Conservation (phyloP, 2,888 invertebrate species). For the Corythucha ciliata region DNA sequence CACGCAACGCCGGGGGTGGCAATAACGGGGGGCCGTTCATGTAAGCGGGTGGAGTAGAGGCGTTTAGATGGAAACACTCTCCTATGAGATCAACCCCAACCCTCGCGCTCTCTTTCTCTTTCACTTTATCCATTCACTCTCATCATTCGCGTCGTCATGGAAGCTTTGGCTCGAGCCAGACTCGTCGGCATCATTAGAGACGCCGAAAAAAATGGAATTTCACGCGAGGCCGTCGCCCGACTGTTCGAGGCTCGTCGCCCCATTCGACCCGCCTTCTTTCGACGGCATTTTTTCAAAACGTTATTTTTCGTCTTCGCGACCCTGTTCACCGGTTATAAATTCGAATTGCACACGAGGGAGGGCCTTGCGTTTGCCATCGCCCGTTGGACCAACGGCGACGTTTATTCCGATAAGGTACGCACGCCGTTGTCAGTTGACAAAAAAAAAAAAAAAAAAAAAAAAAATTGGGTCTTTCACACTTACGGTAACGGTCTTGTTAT, state of each 20-base stretch:
- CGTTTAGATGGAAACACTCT: too few species aligned
- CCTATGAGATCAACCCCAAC: too few species aligned
- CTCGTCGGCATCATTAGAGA: constrained; percentile 25
- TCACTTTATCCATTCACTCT: too few species aligned
- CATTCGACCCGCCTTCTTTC: too few species aligned
- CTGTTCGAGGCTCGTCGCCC: constrained; percentile 20
- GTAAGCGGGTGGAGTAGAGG: too few species aligned
- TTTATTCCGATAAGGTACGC: constrained; percentile 27
- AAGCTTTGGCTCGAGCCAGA: constrained; percentile 26
- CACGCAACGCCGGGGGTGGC: too few species aligned
- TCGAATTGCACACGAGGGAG: constrained; percentile 25
- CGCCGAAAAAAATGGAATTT: constrained; percentile 23
- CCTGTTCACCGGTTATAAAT: constrained; percentile 22
- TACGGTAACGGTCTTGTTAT: too few species aligned
- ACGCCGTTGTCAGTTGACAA: too few species aligned
- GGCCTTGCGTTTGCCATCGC: constrained; percentile 28
- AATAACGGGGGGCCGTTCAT: too few species aligned
- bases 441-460: not conserved
- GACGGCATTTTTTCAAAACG: too few species aligned
- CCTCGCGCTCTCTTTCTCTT: too few species aligned
- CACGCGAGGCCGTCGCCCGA: constrained; percentile 20
- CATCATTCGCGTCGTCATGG: constrained; percentile 24
- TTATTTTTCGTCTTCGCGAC: constrained; percentile 5
- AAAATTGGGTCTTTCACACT: not conserved
- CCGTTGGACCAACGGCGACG: constrained; percentile 23